These are phyloP conservation scores for Tachuris rubrigastra DNA, from an alignment of 2,113 vertebrate genomes.

Conservation along the genomic window DNA sequence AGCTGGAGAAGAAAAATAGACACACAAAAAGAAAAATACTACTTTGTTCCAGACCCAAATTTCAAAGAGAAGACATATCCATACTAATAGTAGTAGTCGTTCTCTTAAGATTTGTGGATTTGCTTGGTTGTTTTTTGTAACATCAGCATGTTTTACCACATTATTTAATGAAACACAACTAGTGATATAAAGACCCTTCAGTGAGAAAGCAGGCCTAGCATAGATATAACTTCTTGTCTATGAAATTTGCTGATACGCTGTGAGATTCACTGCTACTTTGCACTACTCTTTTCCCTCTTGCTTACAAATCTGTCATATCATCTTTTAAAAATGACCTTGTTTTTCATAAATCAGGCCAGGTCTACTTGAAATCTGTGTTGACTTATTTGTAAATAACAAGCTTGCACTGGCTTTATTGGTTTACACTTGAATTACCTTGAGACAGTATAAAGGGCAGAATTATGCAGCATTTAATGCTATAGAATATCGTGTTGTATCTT, in stretches of 20 bases:
- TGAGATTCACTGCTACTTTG: neutral
- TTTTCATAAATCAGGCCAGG: neutral
- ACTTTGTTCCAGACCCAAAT: neutral
- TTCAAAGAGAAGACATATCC: neutral
- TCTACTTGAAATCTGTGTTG: neutral
- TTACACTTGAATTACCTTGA: neutral
- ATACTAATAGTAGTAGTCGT: neutral
- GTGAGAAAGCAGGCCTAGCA: neutral
- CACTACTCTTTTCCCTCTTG: neutral
- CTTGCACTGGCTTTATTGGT: neutral
- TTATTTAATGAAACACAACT: neutral
- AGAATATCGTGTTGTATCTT: neutral
- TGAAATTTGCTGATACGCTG: neutral
- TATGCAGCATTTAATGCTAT: neutral
- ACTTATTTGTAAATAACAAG: neutral
- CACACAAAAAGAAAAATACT: neutral
- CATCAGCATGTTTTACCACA: neutral
- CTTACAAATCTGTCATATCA: neutral
- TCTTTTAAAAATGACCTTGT: neutral
- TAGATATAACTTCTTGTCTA: neutral
- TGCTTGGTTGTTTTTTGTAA: neutral
- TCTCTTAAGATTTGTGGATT: neutral
- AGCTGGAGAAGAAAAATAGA: neutral
- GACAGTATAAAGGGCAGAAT: neutral
- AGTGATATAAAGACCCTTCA: neutral